Evolutionary conservation across 2,888 invertebrate genomes (phyloP).

Genomic region (Dinocampus coccinellae): DNA sequence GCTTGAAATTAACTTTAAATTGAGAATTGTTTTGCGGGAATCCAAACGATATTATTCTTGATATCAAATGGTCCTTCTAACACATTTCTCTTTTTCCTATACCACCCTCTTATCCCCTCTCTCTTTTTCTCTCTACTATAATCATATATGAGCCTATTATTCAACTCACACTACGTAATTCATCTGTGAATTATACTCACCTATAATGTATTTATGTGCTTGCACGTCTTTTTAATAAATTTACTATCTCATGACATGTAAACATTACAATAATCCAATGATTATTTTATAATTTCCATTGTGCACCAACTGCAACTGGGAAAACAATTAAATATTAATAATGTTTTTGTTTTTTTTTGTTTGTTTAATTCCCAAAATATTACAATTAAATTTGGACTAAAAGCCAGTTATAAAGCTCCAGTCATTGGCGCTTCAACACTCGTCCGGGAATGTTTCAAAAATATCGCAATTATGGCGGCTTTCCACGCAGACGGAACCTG

Average conservation of each 20-base stretch:
- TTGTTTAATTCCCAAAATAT: neutral
- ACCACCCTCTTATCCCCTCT: too few species aligned
- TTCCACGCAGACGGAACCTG: constrained; percentile 51
- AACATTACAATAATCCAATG: neutral
- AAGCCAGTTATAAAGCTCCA: neutral
- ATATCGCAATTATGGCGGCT: constrained; percentile 56
- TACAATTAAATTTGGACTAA: neutral
- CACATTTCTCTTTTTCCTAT: constrained; percentile 28
- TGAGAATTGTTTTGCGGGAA: constrained; percentile 51
- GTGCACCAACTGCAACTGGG: too few species aligned
- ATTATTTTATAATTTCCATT: neutral
- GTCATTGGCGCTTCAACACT: constrained; percentile 39
- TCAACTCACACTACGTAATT: neutral
- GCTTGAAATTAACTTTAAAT: constrained; percentile 63
- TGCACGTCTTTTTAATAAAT: neutral
- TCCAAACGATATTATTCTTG: constrained; percentile 25
- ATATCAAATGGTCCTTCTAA: constrained; percentile 32
- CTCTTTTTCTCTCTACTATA: constrained; percentile 2
- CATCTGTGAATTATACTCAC: constrained; percentile 25
- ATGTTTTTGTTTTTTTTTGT: too few species aligned
- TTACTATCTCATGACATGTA: neutral
- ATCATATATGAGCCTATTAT: constrained; percentile 22
- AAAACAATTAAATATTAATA: neutral
- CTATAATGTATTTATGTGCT: neutral
- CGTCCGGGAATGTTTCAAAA: constrained; percentile 46